phyloP scores from a whole-genome alignment of 2,113 vertebrate species.

The Gopherus flavomarginatus region DNA sequence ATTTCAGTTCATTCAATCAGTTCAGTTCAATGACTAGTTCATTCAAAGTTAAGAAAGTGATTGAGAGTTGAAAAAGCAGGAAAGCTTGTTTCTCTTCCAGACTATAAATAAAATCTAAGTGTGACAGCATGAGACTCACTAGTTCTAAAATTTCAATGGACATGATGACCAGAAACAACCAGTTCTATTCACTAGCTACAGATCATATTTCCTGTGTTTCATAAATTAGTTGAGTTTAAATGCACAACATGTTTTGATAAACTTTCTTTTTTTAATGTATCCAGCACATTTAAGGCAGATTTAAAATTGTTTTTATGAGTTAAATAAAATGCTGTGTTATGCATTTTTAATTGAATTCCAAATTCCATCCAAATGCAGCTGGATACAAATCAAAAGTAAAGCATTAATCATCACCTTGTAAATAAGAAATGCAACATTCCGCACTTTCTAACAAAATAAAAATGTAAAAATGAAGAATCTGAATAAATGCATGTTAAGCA shows the following conservation, averaged over 20 bases:
- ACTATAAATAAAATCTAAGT: background rate
- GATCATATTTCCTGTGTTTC: background rate
- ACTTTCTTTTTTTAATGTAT: background rate
- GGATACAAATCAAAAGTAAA: background rate
- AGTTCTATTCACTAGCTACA: background rate
- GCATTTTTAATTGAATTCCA: background rate
- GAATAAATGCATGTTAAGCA: background rate
- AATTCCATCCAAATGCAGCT: background rate
- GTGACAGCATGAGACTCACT: background rate
- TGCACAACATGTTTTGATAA: background rate
- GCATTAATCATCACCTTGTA: background rate
- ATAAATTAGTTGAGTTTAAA: background rate
- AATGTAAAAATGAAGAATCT: background rate
- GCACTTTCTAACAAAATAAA: background rate
- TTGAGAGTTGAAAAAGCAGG: background rate
- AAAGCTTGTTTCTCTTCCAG: background rate
- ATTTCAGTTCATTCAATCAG: background rate
- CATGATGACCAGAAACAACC: background rate
- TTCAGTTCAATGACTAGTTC: background rate
- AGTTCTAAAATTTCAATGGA: background rate
- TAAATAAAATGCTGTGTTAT: background rate
- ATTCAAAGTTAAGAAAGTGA: background rate
- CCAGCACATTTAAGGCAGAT: background rate
- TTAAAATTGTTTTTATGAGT: background rate
- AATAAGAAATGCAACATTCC: background rate